phyloP scores from a whole-genome alignment of 2,797 vertebrate species.

The Lacerta agilis region DNA sequence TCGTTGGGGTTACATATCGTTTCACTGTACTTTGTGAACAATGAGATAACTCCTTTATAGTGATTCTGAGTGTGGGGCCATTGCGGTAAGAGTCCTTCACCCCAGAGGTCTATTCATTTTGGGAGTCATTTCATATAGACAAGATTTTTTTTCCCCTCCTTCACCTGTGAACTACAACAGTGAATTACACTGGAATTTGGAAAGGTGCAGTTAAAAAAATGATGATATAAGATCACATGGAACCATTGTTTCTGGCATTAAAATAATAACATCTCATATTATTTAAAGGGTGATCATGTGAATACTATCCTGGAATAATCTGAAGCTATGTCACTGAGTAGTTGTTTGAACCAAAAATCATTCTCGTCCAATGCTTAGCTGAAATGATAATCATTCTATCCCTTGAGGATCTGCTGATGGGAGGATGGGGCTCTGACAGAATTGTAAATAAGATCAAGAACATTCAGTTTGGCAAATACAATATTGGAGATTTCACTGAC shows the following conservation, averaged over 20 bases:
- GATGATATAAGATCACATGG: neutral
- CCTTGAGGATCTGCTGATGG: no score
- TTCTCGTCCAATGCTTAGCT: neutral
- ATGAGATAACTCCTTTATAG: slow-evolving; percentile 8
- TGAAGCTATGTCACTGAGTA: neutral
- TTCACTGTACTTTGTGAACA: neutral
- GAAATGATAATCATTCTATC: neutral
- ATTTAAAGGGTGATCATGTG: neutral
- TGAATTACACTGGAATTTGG: neutral
- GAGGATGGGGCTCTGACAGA: no score
- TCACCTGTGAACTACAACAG: neutral
- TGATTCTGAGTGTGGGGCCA: neutral
- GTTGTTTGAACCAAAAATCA: neutral
- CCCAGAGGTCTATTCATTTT: neutral
- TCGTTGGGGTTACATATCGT: slow-evolving; percentile 4
- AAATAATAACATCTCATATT: neutral
- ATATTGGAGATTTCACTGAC: no score
- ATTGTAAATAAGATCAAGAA: no score
- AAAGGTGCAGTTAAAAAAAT: neutral
- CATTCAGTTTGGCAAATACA: no score
- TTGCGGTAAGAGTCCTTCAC: neutral
- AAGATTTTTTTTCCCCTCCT: neutral
- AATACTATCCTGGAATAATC: neutral
- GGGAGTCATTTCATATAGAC: neutral
- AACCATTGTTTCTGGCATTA: neutral